Percentiles rank a stretch among this genome's conserved stretches.
Evolutionary conservation across 2,888 invertebrate genomes (phyloP).

Genomic region (Sinhomidia bicolor): DNA sequence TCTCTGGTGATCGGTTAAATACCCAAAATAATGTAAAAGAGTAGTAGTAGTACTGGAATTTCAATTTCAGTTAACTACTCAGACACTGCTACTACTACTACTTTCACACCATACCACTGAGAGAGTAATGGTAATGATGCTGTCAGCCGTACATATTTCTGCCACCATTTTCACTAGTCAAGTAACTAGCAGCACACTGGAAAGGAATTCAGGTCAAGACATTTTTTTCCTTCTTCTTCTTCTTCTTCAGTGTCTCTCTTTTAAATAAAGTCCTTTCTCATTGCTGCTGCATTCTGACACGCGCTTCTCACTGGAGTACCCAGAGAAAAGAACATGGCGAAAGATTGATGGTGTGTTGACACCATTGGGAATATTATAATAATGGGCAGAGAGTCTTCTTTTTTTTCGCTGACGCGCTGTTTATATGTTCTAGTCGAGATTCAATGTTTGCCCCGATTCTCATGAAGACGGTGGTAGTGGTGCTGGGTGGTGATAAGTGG

Average conservation of each 20-base stretch:
- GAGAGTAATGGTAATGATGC: conserved; percentile 27
- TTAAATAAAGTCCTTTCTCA: conserved; percentile 38
- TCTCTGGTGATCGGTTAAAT: not conserved
- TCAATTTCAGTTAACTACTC: conserved; percentile 29
- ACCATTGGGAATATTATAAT: not conserved
- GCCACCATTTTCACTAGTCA: no score
- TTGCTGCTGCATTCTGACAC: conserved; percentile 14
- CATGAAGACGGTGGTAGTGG: no score
- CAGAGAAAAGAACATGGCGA: conserved; percentile 15
- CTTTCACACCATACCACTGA: no score
- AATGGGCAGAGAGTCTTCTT: no score
- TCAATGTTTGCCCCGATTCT: not conserved
- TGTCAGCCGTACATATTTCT: not conserved
- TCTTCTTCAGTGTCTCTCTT: no score
- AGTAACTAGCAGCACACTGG: not conserved
- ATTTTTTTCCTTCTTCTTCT: conserved; percentile 10
- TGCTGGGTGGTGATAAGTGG: conserved; percentile 33
- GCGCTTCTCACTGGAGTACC: not conserved
- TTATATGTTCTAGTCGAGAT: not conserved
- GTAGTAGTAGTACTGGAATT: conserved; percentile 37
- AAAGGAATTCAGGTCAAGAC: conserved; percentile 55
- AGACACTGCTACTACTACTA: no score
- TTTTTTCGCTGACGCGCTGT: no score
- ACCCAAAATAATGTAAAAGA: not conserved
- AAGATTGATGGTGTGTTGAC: conserved; percentile 50